Percentiles rank a stretch among this genome's conserved stretches.
Evolutionary conservation across 2,113 vertebrate genomes (phyloP).

Genomic region (Mormyrus iriodes): DNA sequence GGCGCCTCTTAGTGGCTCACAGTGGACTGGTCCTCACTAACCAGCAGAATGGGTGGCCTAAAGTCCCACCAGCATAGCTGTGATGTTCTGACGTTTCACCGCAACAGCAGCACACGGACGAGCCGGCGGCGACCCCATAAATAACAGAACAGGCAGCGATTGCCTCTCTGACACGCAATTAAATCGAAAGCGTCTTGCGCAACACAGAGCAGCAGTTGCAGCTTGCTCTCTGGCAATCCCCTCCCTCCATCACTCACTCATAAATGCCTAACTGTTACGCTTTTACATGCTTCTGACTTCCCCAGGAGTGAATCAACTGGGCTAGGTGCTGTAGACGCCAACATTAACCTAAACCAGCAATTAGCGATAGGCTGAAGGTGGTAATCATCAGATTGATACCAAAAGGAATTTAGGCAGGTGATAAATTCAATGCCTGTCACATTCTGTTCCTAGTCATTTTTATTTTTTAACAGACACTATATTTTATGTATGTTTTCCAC

Average conservation of each 20-base stretch:
- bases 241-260: constrained; percentile 23
- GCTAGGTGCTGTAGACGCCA: constrained; percentile 54
- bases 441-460: constrained; percentile 43
- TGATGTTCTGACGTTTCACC: constrained; percentile 14
- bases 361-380: constrained; percentile 49
- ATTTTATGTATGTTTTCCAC: constrained; percentile 40
- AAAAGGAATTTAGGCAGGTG: constrained; percentile 52
- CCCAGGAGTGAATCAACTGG: constrained; percentile 46
- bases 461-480: constrained; percentile 22
- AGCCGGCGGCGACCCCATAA: constrained; percentile 34
- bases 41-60: not conserved
- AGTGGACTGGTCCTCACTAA: not conserved
- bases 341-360: constrained; percentile 59
- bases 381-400: constrained; percentile 59
- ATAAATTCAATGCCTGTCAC: constrained; percentile 50
- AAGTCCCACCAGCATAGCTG: not conserved
- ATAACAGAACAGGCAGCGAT: constrained; percentile 38
- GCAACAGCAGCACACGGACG: not conserved
- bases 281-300: constrained; percentile 36
- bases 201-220: constrained; percentile 37
- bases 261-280: constrained; percentile 45
- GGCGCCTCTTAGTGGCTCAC: not conserved
- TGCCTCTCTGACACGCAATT: constrained; percentile 36
- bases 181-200: constrained; percentile 29
- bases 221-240: constrained; percentile 45